Evolutionary conservation across 2,113 vertebrate species (phyloP), one percentile per base, ranked within the genome.

Genomic region (Tychaedon coryphoeus): DNA sequence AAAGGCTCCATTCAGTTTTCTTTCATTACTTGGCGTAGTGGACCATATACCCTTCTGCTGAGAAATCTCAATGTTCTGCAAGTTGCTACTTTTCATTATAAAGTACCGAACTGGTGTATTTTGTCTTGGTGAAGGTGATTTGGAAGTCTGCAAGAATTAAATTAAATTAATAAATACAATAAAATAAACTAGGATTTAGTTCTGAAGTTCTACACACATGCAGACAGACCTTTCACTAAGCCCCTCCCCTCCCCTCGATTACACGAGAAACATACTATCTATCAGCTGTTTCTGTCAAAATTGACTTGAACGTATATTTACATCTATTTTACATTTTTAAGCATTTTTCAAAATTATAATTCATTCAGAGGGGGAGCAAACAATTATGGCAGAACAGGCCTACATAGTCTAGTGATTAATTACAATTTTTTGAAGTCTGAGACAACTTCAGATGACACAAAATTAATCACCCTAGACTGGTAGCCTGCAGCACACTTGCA

Each of bases 41-140:
- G 98, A 99, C 99, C 99, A 99, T 97, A 99, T 98, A 5, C 98
- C 98, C 66, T 98, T 99, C 97, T 98, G 98, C 51, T 99, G 99
- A 84, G 99, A 99, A 90, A 99, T 98, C 47, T 98, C 98, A 38
- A 99, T 98, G 88, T 99, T 99, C 88, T 98, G 98, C 67, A 98
- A 14, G 82, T 98, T 99, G 96, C 97, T 99, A 92, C 99, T 99
- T 97, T 99, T 99, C 98, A 99, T 98, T 95, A 99, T 98, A 57
- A 99, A 99, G 97, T 99, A 99, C 31, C 98, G 97, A 88, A 98
- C 78, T 7, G 97, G 97, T 42, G 92, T 79, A 71, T 96, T 96
- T 86, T 93, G 95, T 94, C 97, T 97, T 50, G 97, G 97, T 51
- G 98, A 98, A 58, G 96, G 86, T 6, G 97, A 97, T 75, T 97